phyloP scores from a whole-genome alignment of 2,888 invertebrate genomes.

The Drosophila fulvimacula region DNA sequence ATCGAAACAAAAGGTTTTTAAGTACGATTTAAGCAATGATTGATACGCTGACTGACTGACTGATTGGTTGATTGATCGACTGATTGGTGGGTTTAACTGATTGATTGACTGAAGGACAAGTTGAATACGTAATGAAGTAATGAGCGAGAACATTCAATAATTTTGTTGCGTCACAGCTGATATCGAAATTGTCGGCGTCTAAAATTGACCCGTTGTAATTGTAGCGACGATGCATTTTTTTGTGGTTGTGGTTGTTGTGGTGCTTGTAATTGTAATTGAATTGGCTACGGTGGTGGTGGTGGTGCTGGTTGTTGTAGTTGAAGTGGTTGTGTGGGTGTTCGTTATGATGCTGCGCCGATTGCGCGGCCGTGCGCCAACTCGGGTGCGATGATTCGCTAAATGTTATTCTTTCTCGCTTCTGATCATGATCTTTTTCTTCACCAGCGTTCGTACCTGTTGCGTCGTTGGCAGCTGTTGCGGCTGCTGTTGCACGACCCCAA shows the following conservation, averaged over 20 bases:
- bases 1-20: slow-evolving; percentile 68
- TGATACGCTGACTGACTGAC: slow-evolving; percentile 32
- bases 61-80: slow-evolving; percentile 8
- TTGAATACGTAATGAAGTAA: slow-evolving; percentile 41
- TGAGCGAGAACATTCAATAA: slow-evolving; percentile 27
- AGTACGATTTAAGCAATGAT: slow-evolving; percentile 65
- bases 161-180: slow-evolving; percentile 28
- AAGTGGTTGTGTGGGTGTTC: slow-evolving; percentile 33
- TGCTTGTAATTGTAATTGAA: slow-evolving; percentile 41
- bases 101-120: slow-evolving; percentile 32
- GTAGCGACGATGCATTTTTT: slow-evolving; percentile 54
- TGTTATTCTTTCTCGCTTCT: slow-evolving; percentile 84
- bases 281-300: slow-evolving; percentile 37
- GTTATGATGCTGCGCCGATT: slow-evolving; percentile 62
- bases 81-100: slow-evolving; percentile 24
- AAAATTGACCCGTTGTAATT: slow-evolving; percentile 36
- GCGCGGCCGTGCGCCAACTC: slow-evolving; percentile 48
- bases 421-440: slow-evolving; percentile 85
- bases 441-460: slow-evolving; percentile 85
- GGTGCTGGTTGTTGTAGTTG: slow-evolving; percentile 11
- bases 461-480: slow-evolving; percentile 72
- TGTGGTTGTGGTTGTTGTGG: slow-evolving; percentile 32
- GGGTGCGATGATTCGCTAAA: slow-evolving; percentile 59
- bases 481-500: slow-evolving; percentile 31
- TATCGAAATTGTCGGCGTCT: slow-evolving; percentile 33